Evolutionary conservation across 2,888 invertebrate species (phyloP), one percentile per base, ranked within the genome.

Genomic region (Chrysina gloriosa): DNA sequence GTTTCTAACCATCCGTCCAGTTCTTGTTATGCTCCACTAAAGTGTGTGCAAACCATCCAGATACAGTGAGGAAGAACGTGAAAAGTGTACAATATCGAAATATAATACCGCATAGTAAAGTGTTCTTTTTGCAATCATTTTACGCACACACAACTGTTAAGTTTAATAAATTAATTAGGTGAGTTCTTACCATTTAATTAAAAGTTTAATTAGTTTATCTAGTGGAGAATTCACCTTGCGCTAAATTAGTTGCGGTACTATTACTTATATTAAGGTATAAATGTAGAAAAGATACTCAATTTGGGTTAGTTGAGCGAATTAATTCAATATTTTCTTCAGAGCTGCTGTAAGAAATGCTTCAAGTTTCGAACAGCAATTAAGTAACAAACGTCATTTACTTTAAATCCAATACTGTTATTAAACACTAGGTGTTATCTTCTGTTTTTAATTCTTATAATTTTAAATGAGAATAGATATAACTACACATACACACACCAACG

Each of bases 21-120:
- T 71, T 71, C 70, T 72, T 67, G 66, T 58, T 54, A 48, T 70
- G 63, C 69, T 63, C 45, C 45, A 36, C 56, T 56, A 39, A 56
- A 39, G 39, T 56, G 56, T 39, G n/a, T 21, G 36, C 56, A 36
- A 23, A 36, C 36, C 31, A 36, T 39, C 21, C 16, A 23, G 25
- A 36, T 23, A 19, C 21, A 56, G 56, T 56, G 39, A 56, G 19
- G n/a, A 25, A 54, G 19, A 34, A 34, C 56, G 56, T 56, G 56
- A 36, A 9, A 56, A 54, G 27, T 52, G 29, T 27, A 25, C 27
- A 16, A 6, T 27, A 9, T 56, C 39, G 56, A n/a, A 4, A 27
- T 27, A 36, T 56, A 1, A 5, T 14, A 25, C 16, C 42, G 14
- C 6, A 42, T 6, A 42, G 16, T 42, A 6, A 4, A 21, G 34